phyloP scores from a whole-genome alignment of 2,888 invertebrate genomes.

The Neoscelio sp. region DNA sequence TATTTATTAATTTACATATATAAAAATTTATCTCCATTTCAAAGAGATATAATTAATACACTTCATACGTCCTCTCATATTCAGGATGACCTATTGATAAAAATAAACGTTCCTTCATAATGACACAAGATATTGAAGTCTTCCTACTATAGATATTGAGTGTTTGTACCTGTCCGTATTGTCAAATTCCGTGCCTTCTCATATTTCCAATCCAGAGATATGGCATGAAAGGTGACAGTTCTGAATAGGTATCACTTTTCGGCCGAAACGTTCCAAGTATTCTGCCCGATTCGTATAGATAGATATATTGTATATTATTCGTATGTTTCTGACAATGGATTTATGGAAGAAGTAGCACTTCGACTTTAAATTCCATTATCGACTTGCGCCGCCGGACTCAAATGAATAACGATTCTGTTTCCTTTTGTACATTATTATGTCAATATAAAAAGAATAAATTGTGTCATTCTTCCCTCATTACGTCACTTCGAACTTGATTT shows the following conservation, averaged over 20 bases:
- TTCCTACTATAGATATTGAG: constrained; percentile 73
- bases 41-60: too few relatives aligned
- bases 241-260: constrained; percentile 79
- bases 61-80: too few relatives aligned
- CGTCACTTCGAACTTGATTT: constrained; percentile 39
- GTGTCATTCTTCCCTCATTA: constrained; percentile 37
- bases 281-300: constrained; percentile 67
- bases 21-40: too few relatives aligned
- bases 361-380: constrained; percentile 77
- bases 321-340: constrained; percentile 69
- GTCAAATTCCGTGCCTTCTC: constrained; percentile 76
- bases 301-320: constrained; percentile 53
- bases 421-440: constrained; percentile 21
- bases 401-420: constrained; percentile 27
- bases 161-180: constrained; percentile 81
- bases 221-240: constrained; percentile 62
- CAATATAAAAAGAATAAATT: constrained; percentile 43
- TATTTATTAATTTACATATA: too few relatives aligned
- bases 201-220: constrained; percentile 76
- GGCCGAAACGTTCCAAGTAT: constrained; percentile 69
- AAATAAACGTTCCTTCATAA: constrained; percentile 40
- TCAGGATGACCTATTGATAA: constrained; percentile 47
- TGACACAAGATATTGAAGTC: constrained; percentile 47
- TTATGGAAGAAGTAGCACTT: constrained; percentile 70
- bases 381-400: constrained; percentile 26